Base-by-base conservation (phyloP, 2,113 vertebrate genomes). In the Pelecanoides urinatrix region DNA sequence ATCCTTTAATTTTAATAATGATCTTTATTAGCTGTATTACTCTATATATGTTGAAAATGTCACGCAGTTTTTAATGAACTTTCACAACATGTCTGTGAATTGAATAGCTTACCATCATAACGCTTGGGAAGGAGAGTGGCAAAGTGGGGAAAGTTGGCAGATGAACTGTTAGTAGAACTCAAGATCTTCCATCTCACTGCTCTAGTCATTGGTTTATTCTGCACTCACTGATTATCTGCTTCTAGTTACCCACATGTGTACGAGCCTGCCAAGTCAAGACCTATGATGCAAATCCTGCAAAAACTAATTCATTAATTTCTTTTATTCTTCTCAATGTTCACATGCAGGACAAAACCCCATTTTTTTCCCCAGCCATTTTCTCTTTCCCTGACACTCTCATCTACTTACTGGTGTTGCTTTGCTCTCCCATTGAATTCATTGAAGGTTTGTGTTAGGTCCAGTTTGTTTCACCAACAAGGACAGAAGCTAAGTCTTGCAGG, bases 1-100 rank as follows among this genome's bases (percentile, higher is more conserved):
- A 82, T 78, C 16, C 75, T 82, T 94, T 91, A 55, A 71, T 96
- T 96, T 94, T 84, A 75, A 78, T 92, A 74, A 89, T 68, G 23
- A 59, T 45, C 49, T 79, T 86, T 91, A 80, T 94, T 90, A 89
- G 22, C 55, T 66, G 22, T 70, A 52, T 74, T 78, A 29, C 10
- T 27, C 10, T 44, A 18, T 92, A 11, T 29, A 52, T 65, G 49
- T 92, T 79, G 34, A 85, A 91, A 91, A 65, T 49, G 34, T 85
- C 40, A 21, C 42, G 20, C 30, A 49, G 82, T 62, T 93, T 81
- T 79, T 94, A 88, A 73, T 58, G 81, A 72, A 62, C 45, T 84
- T 76, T 73, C 62, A 65, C 36, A 68, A 78, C 23, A 29, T 26
- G 19, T 47, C 42, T 73, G 36, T 88, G 47, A 88, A 32, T 78